Percentiles rank a stretch among this genome's conserved stretches.
Conservation (phyloP, 1,140 invertebrate genomes). For the Araneus ventricosus region DNA sequence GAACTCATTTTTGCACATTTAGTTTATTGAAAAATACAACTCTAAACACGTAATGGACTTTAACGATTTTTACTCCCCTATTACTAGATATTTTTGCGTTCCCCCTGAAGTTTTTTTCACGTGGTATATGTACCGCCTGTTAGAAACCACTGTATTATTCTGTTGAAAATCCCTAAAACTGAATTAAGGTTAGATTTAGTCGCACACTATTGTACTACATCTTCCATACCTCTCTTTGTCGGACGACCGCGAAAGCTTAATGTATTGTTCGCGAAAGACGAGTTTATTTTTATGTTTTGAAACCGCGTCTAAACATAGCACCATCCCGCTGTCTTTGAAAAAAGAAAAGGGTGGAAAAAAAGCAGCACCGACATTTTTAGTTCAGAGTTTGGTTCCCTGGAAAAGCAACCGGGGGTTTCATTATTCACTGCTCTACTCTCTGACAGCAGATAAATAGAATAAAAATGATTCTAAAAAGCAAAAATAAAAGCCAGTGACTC, state of each 20-base stretch:
- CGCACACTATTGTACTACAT: no score
- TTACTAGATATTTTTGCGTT: no score
- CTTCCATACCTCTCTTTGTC: not conserved
- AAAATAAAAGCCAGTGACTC: constrained; percentile 2
- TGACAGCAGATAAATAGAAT: not conserved
- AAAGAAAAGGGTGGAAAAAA: not conserved
- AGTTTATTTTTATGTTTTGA: constrained; percentile 22
- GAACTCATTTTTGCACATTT: no score
- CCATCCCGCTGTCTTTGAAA: no score
- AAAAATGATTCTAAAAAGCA: not conserved
- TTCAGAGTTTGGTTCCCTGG: constrained; percentile 2
- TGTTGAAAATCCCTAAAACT: no score
- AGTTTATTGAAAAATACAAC: no score
- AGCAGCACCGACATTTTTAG: constrained; percentile 5
- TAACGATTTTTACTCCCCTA: no score
- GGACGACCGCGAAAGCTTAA: not conserved
- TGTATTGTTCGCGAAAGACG: not conserved
- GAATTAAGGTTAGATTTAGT: no score
- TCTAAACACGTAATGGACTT: no score
- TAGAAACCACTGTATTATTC: no score
- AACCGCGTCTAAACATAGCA: constrained; percentile 5
- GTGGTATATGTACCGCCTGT: no score
- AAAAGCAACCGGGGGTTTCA: constrained; percentile 1
- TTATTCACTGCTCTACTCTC: not conserved
- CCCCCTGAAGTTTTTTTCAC: no score